These are phyloP conservation scores for Crypturellus tataupa DNA, from an alignment of 2,797 vertebrate genomes.

Conservation along the genomic window DNA sequence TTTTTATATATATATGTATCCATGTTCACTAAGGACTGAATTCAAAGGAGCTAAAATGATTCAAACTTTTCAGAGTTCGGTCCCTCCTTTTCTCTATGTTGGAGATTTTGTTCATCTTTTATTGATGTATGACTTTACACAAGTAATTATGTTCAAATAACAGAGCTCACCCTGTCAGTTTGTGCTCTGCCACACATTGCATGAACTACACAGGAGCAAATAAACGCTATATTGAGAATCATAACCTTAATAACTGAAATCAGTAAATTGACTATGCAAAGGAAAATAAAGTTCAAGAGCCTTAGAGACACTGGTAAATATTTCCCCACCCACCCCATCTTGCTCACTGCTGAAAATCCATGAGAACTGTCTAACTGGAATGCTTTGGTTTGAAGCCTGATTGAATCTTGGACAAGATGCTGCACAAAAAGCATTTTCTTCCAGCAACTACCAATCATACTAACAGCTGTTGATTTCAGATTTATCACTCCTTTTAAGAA, in stretches of 20 bases:
- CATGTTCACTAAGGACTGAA: not conserved
- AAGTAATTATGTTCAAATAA: not conserved
- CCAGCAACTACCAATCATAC: conserved; percentile 75
- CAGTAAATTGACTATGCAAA: conserved; percentile 40
- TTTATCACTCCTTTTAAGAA: conserved; percentile 75
- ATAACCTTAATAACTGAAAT: not conserved
- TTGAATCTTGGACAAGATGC: conserved; percentile 76
- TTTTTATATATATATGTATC: not conserved
- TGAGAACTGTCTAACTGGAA: conserved; percentile 76
- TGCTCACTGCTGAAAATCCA: conserved; percentile 72
- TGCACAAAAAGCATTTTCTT: conserved; percentile 59
- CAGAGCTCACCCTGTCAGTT: not conserved
- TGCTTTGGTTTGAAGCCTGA: conserved; percentile 77
- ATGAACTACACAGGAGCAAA: not conserved
- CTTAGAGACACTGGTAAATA: conserved; percentile 70
- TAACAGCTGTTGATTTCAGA: conserved; percentile 78
- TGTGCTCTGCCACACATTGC: fast-evolving
- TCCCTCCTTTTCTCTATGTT: not conserved
- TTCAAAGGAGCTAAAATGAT: not conserved
- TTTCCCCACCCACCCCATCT: conserved; percentile 68
- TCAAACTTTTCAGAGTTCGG: not conserved
- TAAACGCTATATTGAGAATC: not conserved
- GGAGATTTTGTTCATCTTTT: not conserved
- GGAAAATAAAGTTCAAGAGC: conserved; percentile 45
- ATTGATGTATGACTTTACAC: not conserved